Evolutionary conservation across 2,888 invertebrate species (phyloP).

Genomic region (Nesidiocoris tenuis): DNA sequence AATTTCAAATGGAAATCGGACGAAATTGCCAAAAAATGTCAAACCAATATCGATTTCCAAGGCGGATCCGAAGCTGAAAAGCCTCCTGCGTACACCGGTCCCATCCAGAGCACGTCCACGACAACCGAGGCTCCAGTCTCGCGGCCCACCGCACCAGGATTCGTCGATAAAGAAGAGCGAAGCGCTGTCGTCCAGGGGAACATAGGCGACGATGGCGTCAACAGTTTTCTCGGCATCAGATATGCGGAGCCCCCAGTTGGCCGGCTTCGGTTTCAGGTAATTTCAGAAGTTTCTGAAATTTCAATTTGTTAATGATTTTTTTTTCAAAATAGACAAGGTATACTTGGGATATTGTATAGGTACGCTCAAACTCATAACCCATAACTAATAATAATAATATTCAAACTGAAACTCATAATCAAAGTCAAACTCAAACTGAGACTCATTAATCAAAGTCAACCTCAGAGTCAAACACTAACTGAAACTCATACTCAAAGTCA

Average conservation of each 20-base stretch:
- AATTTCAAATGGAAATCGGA: no score
- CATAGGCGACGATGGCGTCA: slow-evolving; percentile 66
- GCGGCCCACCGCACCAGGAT: background rate
- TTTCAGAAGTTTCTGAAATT: background rate
- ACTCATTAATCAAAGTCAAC: no score
- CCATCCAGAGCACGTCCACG: slow-evolving; percentile 4
- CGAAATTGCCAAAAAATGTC: no score
- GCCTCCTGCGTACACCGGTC: slow-evolving; percentile 62
- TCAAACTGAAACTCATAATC: no score
- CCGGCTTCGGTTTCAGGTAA: slow-evolving; percentile 60
- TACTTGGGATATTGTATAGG: no score
- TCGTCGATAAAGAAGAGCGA: slow-evolving; percentile 32
- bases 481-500: no score
- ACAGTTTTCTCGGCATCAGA: slow-evolving; percentile 72
- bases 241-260: slow-evolving; percentile 65
- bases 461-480: no score
- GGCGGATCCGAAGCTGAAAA: slow-evolving; percentile 63
- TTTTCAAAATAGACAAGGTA: no score
- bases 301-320: background rate
- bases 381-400: no score
- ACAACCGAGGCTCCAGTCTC: slow-evolving; percentile 4
- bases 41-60: no score
- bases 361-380: no score
- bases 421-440: no score
- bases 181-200: slow-evolving; percentile 55